Conservation (phyloP, 2,113 vertebrate species). For the Balaeniceps rex region DNA sequence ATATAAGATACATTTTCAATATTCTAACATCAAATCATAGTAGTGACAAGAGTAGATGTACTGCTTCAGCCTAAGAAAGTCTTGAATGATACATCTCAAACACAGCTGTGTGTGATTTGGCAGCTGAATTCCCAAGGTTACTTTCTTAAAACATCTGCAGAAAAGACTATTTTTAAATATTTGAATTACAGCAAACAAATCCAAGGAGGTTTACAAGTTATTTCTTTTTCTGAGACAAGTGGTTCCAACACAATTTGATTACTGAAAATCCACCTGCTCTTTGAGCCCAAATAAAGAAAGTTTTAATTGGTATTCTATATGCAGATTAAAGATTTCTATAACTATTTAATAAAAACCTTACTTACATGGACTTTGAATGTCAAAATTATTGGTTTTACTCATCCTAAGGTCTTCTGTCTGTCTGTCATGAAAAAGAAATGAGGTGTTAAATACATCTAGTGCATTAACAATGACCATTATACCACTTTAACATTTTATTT, state of each 20-base stretch:
- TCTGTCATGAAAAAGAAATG: constrained; percentile 17
- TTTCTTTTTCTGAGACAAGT: neutral
- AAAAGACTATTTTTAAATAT: neutral
- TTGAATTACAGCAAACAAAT: neutral
- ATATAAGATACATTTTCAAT: neutral
- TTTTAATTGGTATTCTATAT: neutral
- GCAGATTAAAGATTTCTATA: neutral
- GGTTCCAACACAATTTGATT: neutral
- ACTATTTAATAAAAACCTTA: neutral
- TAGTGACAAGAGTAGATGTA: neutral
- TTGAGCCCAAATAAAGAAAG: neutral
- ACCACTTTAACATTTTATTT: neutral
- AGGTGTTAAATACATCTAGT: neutral
- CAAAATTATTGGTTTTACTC: constrained; percentile 51
- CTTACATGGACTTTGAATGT: constrained; percentile 64
- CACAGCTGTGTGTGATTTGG: neutral
- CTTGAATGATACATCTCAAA: neutral
- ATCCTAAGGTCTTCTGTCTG: constrained; percentile 46
- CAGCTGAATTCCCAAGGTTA: neutral
- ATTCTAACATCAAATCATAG: neutral
- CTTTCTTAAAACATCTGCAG: neutral
- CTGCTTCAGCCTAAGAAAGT: neutral
- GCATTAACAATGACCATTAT: neutral
- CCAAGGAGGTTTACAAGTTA: neutral
- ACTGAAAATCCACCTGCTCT: neutral